A percentile compares a stretch with the other conserved stretches of the same genome.
These are phyloP conservation scores for Ailuropoda melanoleuca DNA, from an alignment of 2,113 vertebrate species.

Conservation along the genomic window DNA sequence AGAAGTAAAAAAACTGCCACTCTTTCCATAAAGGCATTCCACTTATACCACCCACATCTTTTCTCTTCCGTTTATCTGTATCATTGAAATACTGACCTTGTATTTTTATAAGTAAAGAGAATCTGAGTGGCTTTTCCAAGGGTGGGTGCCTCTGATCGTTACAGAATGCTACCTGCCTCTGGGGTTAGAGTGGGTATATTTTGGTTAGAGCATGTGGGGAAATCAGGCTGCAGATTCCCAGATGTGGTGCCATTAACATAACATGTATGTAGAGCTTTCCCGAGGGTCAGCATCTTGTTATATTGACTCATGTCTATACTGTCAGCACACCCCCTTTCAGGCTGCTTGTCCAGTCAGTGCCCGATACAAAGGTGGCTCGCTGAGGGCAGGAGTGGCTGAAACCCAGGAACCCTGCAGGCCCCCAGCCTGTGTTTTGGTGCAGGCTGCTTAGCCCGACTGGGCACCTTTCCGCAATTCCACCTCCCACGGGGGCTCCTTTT, in stretches of 20 bases:
- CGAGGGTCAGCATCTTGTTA: accelerated
- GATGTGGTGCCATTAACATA: background rate
- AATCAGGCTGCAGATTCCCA: background rate
- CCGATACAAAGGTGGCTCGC: background rate
- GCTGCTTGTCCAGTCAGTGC: too few species aligned
- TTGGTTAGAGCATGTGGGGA: background rate
- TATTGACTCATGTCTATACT: background rate
- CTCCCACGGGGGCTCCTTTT: background rate
- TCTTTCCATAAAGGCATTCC: background rate
- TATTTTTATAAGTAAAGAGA: background rate
- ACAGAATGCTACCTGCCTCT: background rate
- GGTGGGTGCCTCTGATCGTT: background rate
- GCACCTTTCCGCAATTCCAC: background rate
- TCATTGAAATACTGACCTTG: background rate
- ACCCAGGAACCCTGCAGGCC: background rate
- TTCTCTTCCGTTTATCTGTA: background rate
- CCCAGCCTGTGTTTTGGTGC: background rate
- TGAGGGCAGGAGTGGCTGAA: background rate
- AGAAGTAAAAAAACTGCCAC: background rate
- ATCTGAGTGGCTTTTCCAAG: background rate
- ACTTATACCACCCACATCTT: background rate
- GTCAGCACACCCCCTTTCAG: too few species aligned
- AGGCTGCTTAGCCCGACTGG: too few species aligned
- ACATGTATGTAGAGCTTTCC: too few species aligned
- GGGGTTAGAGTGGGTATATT: background rate